phyloP scores from a whole-genome alignment of 2,797 vertebrate genomes.

The Selene dorsalis region DNA sequence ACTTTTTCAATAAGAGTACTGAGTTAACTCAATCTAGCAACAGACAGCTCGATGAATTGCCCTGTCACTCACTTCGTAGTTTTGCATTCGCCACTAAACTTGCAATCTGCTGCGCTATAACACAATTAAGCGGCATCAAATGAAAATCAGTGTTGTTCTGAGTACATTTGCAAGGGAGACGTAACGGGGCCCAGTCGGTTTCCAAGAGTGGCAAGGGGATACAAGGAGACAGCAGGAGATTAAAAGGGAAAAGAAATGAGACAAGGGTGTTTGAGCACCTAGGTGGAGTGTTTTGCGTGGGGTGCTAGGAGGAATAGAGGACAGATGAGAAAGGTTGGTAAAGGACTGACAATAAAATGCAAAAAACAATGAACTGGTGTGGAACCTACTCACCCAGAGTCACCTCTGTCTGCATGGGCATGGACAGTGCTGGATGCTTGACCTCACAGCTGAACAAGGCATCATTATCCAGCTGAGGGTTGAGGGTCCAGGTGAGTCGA shows the following conservation, averaged over 20 bases:
- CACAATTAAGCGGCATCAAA: conserved; percentile 83
- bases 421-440: conserved; percentile 95
- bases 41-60: conserved; percentile 85
- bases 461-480: conserved; percentile 97
- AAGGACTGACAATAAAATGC: conserved; percentile 6
- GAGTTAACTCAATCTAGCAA: conserved; percentile 84
- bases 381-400: conserved; percentile 88
- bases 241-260: conserved; percentile 26
- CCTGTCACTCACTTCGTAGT: conserved; percentile 81
- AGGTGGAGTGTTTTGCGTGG: neutral
- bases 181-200: conserved; percentile 55
- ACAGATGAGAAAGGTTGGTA: conserved; percentile 17
- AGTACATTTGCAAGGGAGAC: conserved; percentile 77
- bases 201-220: conserved; percentile 37
- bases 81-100: conserved; percentile 77
- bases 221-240: conserved; percentile 50
- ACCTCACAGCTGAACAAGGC: conserved; percentile 99
- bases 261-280: conserved; percentile 15
- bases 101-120: conserved; percentile 82
- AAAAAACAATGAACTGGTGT: conserved; percentile 12
- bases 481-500: conserved; percentile 97
- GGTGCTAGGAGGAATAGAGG: neutral
- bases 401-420: conserved; percentile 98
- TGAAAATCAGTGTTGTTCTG: conserved; percentile 82
- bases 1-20: conserved; percentile 84